Base-by-base conservation (phyloP, 2,797 vertebrate genomes). In the Borostomias antarcticus region DNA sequence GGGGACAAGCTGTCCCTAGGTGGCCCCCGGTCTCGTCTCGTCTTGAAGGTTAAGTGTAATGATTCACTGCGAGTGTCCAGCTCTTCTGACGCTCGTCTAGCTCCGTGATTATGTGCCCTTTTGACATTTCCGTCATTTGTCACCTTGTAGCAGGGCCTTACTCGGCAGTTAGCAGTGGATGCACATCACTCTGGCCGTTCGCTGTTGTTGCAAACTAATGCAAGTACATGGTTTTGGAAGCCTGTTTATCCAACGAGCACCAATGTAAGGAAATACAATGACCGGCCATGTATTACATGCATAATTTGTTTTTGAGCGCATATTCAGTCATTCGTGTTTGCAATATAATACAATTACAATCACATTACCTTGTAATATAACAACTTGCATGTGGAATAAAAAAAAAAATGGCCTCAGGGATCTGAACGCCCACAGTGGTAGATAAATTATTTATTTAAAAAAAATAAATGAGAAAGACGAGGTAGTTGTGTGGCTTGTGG, bases 1-100 rank as follows among this genome's bases (percentile, higher is more conserved):
- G 70, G 57, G 50, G 47, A 43, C 15, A 48, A 71, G 64, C 7
- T n/a, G 10, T 74, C 69, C 64, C 65, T 48, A 54, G 37, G 19
- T n/a, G 53, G 58, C 2, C 6, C 40, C 26, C 29, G 60, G 60
- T 43, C 66, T 33, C 7, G 66, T 62, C 26, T 64, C 28, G 32
- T 23, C 11, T 47, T 25, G 50, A 72, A 77, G 73, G 66, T 66
- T 60, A 61, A 68, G 60, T 57, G 60, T 29, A 53, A 43, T n/a
- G 64, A 54, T 26, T 26, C 37, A 58, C 25, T 13, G 10, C 3
- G n/a, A 58, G 2, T 29, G 30, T 57, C 54, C 11, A 10, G 32
- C 30, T n/a, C 3, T 54, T 33, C 28, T 56, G 19, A 2, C 53
- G 32, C 17, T n/a, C 4, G 53, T 3, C n/a, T 32, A 26, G 9